Base-by-base conservation (phyloP, 2,888 invertebrate species). In the Mycogona germanica region DNA sequence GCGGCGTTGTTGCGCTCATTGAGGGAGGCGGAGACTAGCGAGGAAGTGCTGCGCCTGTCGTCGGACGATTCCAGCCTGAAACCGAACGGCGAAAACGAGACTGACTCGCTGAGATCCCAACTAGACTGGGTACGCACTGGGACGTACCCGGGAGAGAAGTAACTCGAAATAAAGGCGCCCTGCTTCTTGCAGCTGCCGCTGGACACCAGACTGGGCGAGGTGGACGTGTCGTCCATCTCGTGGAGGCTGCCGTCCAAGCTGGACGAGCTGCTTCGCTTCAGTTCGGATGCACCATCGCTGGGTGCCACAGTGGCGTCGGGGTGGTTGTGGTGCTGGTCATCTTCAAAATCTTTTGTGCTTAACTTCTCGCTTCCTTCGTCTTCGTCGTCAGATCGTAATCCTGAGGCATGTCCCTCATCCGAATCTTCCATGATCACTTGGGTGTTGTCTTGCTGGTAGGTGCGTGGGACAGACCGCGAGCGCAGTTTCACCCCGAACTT, bases 101-200 rank as follows among this genome's bases (percentile, higher is more conserved):
- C 35, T 7, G 21, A 29, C 17, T 32, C 28, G 19, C 52, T 52
- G 38, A 61, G 40, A 44, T 61, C 61, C 21, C 61, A 53, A 6
- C 60, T 58, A 12, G 61, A 61, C 6, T 59, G 58, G 3, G 59
- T 58, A 38, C 59, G 56, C 41, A 58, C 58, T 0, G 61, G 61
- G 9, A 61, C 21, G 46, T 61, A 61, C 29, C 57, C 56, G 5
- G 60, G 56, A 6, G 54, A 49, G 46, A 60, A 59, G 30, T 53
- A 57, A 26, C 72, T 73, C 59, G 52, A 52, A 12, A 52, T 52
- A 5, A 52, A 52, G 9, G 28, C 45, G 21, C 35, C 52, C 26
- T 45, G 52, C 23, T 45, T 44, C 28, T 52, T 52, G 12, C 52
- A 44, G 14, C 30, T 52, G 5, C 52, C 52, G 19, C 45, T 45